Conservation (phyloP, 2,888 invertebrate genomes). For the Pyrrhosoma nymphula region DNA sequence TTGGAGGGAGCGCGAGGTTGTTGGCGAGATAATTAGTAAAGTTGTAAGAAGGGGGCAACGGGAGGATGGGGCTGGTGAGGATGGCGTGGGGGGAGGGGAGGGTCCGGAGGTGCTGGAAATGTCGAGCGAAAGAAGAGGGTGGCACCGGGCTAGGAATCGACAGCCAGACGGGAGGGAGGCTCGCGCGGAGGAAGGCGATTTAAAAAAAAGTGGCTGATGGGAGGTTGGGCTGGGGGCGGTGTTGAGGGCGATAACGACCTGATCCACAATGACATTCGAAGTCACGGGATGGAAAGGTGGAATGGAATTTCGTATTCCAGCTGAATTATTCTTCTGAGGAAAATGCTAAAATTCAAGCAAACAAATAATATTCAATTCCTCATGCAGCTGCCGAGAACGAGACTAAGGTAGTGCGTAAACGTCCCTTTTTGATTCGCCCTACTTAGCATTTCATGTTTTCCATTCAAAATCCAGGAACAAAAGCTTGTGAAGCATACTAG, state of each 20-base stretch:
- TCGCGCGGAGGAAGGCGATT: not conserved
- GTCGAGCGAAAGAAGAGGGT: not conserved
- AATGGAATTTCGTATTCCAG: not conserved
- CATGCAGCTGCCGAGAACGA: not conserved
- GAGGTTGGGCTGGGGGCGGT: not conserved
- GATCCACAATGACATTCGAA: not conserved
- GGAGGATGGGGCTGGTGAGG: too few relatives aligned
- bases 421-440: not conserved
- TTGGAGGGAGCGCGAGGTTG: not conserved
- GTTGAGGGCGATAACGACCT: not conserved
- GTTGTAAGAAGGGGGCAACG: not conserved
- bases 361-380: not conserved
- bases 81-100: not conserved
- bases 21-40: constrained; percentile 30
- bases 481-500: not conserved
- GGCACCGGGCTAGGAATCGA: not conserved
- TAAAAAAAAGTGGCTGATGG: not conserved
- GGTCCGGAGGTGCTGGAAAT: not conserved
- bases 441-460: not conserved
- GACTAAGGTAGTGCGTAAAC: not conserved
- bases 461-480: not conserved
- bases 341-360: not conserved
- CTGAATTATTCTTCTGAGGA: not conserved
- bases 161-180: not conserved
- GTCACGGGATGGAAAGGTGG: not conserved